Conservation (phyloP, 1,140 invertebrate genomes). For the Saxidomus purpurata region DNA sequence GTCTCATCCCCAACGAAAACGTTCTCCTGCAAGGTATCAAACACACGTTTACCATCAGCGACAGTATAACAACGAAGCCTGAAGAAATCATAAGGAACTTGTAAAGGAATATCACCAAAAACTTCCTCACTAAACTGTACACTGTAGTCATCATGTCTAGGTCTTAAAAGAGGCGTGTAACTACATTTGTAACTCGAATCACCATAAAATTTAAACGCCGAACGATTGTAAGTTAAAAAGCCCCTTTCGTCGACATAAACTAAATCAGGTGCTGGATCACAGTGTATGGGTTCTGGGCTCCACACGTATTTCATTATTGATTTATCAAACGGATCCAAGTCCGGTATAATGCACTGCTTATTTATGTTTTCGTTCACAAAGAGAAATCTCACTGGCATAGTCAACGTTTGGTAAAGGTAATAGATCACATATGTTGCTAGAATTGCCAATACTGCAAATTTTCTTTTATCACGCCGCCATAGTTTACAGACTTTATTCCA, state of each 20-base stretch:
- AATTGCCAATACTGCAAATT: neutral
- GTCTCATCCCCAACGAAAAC: conserved; percentile 28
- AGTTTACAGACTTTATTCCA: neutral
- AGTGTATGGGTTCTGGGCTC: conserved; percentile 88
- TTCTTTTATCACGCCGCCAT: conserved; percentile 4
- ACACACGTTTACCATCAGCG: conserved; percentile 79
- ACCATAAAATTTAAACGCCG: conserved; percentile 73
- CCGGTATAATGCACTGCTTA: conserved; percentile 92
- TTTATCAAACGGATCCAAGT: conserved; percentile 91
- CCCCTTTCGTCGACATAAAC: conserved; percentile 78
- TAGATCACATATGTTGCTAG: neutral
- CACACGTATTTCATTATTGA: conserved; percentile 89
- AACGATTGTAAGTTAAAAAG: conserved; percentile 76
- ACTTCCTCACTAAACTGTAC: conserved; percentile 80
- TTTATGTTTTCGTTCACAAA: conserved; percentile 62
- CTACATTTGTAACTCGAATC: conserved; percentile 81
- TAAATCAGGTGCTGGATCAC: conserved; percentile 87
- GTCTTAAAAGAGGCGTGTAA: conserved; percentile 35
- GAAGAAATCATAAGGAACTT: conserved; percentile 86
- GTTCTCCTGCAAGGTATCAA: conserved; percentile 67
- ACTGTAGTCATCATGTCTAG: conserved; percentile 69
- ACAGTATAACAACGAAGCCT: conserved; percentile 83
- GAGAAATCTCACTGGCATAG: conserved; percentile 62
- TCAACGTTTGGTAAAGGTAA: conserved; percentile 45
- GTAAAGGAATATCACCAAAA: conserved; percentile 64